These are phyloP conservation scores for Bombyx huttoni DNA, from an alignment of 2,888 invertebrate genomes.

Conservation along the genomic window DNA sequence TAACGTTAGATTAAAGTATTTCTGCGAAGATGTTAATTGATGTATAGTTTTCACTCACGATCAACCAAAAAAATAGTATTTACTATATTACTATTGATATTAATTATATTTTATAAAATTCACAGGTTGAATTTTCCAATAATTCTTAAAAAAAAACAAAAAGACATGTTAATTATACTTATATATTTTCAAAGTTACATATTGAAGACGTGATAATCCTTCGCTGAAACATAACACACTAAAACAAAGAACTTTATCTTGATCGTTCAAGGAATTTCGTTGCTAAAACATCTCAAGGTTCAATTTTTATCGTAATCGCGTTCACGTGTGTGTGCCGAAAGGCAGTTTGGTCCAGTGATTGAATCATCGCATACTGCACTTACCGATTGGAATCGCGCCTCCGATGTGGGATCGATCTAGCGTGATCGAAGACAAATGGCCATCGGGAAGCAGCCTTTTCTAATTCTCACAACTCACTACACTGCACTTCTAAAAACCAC, in stretches of 20 bases:
- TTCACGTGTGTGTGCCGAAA: background rate
- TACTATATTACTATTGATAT: no score
- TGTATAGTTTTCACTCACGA: no score
- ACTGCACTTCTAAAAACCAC: slow-evolving; percentile 23
- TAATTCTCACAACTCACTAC: slow-evolving; percentile 19
- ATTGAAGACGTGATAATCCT: background rate
- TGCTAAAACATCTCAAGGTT: background rate
- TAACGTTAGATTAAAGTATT: no score
- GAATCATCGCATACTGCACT: slow-evolving; percentile 28
- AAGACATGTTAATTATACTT: background rate
- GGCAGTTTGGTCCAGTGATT: background rate
- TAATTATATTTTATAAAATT: no score
- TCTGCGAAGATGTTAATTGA: no score
- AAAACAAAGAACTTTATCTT: background rate
- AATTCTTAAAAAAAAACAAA: no score
- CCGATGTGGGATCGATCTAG: slow-evolving; percentile 55
- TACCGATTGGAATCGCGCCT: slow-evolving; percentile 37
- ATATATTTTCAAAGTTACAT: background rate
- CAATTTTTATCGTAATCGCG: background rate
- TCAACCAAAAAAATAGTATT: no score
- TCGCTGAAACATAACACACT: background rate
- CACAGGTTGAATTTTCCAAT: no score
- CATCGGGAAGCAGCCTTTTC: slow-evolving; percentile 24
- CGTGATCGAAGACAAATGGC: slow-evolving; percentile 36
- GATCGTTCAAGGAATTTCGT: background rate